Percentiles rank a stretch among this genome's conserved stretches.
Conservation (phyloP, 2,888 invertebrate genomes). For the Hypselothyrea guttata region DNA sequence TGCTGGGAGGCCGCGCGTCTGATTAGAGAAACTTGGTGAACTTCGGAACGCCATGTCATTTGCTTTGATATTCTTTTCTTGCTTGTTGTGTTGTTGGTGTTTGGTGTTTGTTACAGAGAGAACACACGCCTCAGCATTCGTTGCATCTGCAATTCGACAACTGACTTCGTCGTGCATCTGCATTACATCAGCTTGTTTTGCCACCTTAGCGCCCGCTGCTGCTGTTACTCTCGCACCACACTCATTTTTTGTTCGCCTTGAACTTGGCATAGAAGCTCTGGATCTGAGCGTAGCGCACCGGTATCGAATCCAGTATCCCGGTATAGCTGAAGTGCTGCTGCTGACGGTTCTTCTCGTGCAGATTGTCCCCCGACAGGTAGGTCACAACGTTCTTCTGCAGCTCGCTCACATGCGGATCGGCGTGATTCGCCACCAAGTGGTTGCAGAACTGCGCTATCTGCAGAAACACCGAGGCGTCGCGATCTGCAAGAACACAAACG, state of each 20-base stretch:
- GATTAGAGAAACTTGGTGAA: slow-evolving; percentile 67
- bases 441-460: slow-evolving; percentile 82
- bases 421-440: slow-evolving; percentile 82
- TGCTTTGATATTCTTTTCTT: slow-evolving; percentile 1
- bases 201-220: slow-evolving; percentile 60
- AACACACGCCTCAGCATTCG: slow-evolving; percentile 68
- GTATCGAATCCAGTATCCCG: slow-evolving; percentile 90
- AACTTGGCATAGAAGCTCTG: slow-evolving; percentile 92
- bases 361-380: slow-evolving; percentile 87
- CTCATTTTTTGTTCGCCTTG: slow-evolving; percentile 86
- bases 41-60: slow-evolving; percentile 69
- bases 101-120: slow-evolving; percentile 60
- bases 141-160: slow-evolving; percentile 62
- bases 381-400: slow-evolving; percentile 86
- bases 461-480: slow-evolving; percentile 81
- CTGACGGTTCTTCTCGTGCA: slow-evolving; percentile 81
- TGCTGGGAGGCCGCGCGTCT: slow-evolving; percentile 38
- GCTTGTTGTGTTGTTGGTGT: slow-evolving; percentile 4
- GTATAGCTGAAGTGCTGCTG: slow-evolving; percentile 87
- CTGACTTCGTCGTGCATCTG: slow-evolving; percentile 33
- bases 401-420: slow-evolving; percentile 82
- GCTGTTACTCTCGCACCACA: slow-evolving; percentile 38
- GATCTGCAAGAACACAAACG: no score
- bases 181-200: slow-evolving; percentile 37
- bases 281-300: slow-evolving; percentile 91